Conservation (phyloP, 1,140 invertebrate genomes). For the Cydia fagiglandana region DNA sequence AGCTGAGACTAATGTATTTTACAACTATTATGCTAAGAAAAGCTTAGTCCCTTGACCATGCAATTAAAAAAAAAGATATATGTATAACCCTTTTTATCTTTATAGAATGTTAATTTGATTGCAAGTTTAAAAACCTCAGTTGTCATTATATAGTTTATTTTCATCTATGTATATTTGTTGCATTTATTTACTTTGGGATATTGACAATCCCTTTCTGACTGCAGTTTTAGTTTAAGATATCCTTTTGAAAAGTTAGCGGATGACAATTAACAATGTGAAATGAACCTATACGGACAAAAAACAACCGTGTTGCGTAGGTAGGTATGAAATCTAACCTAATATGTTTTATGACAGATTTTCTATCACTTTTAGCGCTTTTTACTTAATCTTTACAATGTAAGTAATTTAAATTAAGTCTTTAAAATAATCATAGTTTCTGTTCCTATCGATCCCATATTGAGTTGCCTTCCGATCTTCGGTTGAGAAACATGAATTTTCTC, state of each 20-base stretch:
- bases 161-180: slow-evolving; percentile 62
- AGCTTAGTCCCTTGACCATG: not conserved
- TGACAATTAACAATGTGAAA: not conserved
- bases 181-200: slow-evolving; percentile 58
- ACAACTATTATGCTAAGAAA: not conserved
- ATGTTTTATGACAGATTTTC: slow-evolving; percentile 20
- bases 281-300: not conserved
- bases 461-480: not conserved
- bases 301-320: slow-evolving; percentile 7
- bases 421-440: not conserved
- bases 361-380: slow-evolving; percentile 18
- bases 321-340: slow-evolving; percentile 17
- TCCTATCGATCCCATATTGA: slow-evolving; percentile 4
- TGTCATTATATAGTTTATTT: slow-evolving; percentile 15
- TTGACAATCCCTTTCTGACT: slow-evolving; percentile 36
- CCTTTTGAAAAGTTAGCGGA: slow-evolving; percentile 17
- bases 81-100: slow-evolving; percentile 5
- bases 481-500: slow-evolving; percentile 51
- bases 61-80: not conserved
- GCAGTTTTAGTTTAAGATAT: slow-evolving; percentile 40
- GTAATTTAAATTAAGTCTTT: slow-evolving; percentile 19
- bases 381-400: slow-evolving; percentile 25
- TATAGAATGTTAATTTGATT: slow-evolving; percentile 17
- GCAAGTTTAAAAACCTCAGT: slow-evolving; percentile 16
- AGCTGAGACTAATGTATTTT: not conserved